phyloP scores from a whole-genome alignment of 64 coral and sea anemone species.

The Porites australiensis region DNA sequence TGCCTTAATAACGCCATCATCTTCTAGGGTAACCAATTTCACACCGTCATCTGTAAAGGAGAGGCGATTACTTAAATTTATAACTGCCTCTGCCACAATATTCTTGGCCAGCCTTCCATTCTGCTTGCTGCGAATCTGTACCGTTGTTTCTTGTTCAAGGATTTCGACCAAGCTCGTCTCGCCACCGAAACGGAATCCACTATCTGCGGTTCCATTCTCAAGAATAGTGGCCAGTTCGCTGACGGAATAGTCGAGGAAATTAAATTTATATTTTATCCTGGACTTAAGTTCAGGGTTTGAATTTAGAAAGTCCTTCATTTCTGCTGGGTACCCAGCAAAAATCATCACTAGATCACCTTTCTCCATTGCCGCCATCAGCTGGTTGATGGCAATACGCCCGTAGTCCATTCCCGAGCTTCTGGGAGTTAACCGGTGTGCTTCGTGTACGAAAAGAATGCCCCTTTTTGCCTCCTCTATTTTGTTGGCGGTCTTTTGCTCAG shows the following conservation, averaged over 20 bases:
- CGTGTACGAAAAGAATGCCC: slow-evolving; percentile 60
- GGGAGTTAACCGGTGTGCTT: slow-evolving; percentile 55
- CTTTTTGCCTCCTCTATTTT: slow-evolving; percentile 51
- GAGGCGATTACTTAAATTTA: slow-evolving; percentile 19
- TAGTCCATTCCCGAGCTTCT: neutral
- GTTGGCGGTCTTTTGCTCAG: slow-evolving; percentile 27
- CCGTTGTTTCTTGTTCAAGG: neutral
- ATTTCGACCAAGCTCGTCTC: neutral
- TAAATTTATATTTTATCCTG: slow-evolving; percentile 58
- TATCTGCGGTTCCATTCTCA: neutral
- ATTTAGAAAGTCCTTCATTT: slow-evolving; percentile 28
- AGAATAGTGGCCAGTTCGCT: slow-evolving; percentile 60
- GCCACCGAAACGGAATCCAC: neutral
- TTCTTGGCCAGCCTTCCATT: slow-evolving; percentile 44
- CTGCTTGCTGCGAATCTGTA: neutral
- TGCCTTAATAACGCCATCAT: neutral
- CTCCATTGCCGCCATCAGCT: slow-evolving; percentile 73
- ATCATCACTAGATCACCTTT: slow-evolving; percentile 74
- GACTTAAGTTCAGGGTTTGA: slow-evolving; percentile 56
- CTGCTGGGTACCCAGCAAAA: slow-evolving; percentile 62
- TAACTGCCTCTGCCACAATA: slow-evolving; percentile 36
- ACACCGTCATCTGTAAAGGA: slow-evolving; percentile 5
- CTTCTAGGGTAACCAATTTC: neutral
- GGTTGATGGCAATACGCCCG: slow-evolving; percentile 60
- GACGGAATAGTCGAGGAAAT: slow-evolving; percentile 56